Percentiles rank a stretch among this genome's conserved stretches.
Evolutionary conservation across 2,888 invertebrate genomes (phyloP).

Genomic region (Theretra japonica): DNA sequence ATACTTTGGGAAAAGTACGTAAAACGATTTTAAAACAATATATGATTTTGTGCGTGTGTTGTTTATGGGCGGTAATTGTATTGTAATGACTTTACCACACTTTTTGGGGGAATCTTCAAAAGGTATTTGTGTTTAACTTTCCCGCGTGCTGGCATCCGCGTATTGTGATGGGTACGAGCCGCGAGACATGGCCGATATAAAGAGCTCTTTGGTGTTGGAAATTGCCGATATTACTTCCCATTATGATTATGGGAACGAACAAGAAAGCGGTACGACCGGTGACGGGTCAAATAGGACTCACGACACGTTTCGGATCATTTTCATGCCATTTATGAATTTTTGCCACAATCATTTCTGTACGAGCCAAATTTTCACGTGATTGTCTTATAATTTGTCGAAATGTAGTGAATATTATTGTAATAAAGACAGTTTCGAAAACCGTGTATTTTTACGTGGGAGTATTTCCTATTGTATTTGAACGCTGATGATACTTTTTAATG

Average conservation of each 20-base stretch:
- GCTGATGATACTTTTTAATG: no score
- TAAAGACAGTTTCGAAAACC: neutral
- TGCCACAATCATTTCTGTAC: slow-evolving; percentile 13
- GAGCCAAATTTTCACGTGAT: neutral
- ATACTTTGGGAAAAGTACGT: neutral
- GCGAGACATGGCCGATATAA: slow-evolving; percentile 68
- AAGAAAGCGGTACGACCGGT: slow-evolving; percentile 65
- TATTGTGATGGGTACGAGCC: slow-evolving; percentile 49
- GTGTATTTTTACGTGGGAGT: no score
- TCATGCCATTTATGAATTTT: slow-evolving; percentile 64
- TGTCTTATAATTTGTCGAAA: neutral
- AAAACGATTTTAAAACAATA: neutral
- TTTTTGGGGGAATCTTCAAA: slow-evolving; percentile 50
- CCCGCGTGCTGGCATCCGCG: neutral
- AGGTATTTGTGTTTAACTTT: slow-evolving; percentile 21
- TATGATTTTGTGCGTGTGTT: neutral
- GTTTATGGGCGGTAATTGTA: neutral
- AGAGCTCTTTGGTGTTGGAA: slow-evolving; percentile 64
- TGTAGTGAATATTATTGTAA: neutral
- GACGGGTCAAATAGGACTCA: slow-evolving; percentile 49
- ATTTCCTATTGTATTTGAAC: no score
- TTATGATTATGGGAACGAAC: slow-evolving; percentile 73
- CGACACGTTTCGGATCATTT: slow-evolving; percentile 60
- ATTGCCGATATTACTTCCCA: slow-evolving; percentile 76
- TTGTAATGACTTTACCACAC: slow-evolving; percentile 3